Base-by-base conservation (phyloP, 92 coral and sea anemone genomes). In the Scolanthus callimorphus region DNA sequence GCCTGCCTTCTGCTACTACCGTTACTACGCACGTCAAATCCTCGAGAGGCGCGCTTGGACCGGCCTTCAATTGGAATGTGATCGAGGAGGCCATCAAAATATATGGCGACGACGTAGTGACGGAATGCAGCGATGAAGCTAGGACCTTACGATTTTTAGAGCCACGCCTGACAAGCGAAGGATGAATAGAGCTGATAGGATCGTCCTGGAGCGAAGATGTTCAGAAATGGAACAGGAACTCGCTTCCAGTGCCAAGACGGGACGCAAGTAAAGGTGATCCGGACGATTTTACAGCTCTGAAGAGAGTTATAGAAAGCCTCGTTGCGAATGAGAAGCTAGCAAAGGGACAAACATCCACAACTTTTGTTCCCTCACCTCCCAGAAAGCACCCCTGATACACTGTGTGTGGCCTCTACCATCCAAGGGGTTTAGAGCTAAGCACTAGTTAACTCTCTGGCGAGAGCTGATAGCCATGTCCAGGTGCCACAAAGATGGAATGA, bases 201-300 rank as follows among this genome's bases (percentile, higher is more conserved):
- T 26, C 54, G 31, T 62, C 54, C 21, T 73, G 63, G 56, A 25
- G 49, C 21, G 57, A 62, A n/a, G 12, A 38, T 21, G 79, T 73
- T 25, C 31, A 65, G 21, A 19, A 30, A 11, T 68, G 77, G 84
- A 53, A 63, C 15, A 17, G 25, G n/a, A 22, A 31, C 15, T 6
- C 9, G 46, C 29, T 43, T 13, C 27, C 43, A 15, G 28, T 67
- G 20, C 72, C 83, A 11, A 31, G 77, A 11, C 29, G 26, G 49
- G 45, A 77, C 37, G 49, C 17, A 10, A 3, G 27, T 31, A 20
- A 49, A n/a, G 83, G 71, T 12, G 71, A 77, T 43, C 63, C 38
- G 10, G 83, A 77, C 69, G 83, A 77, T 31, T 77, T 68, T 44
- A 51, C 71, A 0, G 83, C 77, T n/a, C 65, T 68, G 34, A 60